These are phyloP conservation scores for Dryobotodes eremita DNA, from an alignment of 2,888 invertebrate species.

Conservation along the genomic window DNA sequence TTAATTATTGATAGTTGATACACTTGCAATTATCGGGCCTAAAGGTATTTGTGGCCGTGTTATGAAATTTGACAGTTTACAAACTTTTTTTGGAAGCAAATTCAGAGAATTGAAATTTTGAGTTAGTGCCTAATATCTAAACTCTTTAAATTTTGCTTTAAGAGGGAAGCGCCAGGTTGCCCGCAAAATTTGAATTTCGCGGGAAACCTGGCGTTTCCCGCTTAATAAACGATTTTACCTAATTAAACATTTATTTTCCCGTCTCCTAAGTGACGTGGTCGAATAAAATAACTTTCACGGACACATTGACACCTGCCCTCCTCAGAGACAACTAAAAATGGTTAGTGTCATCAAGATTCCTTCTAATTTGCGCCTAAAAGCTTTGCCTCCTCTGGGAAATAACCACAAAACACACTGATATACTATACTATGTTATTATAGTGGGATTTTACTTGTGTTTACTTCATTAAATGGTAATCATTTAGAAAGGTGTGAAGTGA, in stretches of 20 bases:
- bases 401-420: conserved; percentile 54
- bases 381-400: conserved; percentile 64
- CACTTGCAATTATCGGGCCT: not conserved
- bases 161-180: no score
- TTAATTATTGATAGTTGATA: conserved; percentile 39
- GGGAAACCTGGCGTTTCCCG: no score
- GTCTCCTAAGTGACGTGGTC: not conserved
- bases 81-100: no score
- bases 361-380: conserved; percentile 65
- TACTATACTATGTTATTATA: conserved; percentile 21
- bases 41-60: not conserved
- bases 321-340: conserved; percentile 51
- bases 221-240: no score
- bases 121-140: not conserved
- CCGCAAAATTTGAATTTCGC: no score
- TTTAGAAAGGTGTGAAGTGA: conserved; percentile 53
- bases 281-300: conserved; percentile 13
- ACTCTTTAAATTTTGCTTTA: not conserved
- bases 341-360: conserved; percentile 56
- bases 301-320: conserved; percentile 39
- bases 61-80: no score
- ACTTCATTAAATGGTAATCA: conserved; percentile 48
- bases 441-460: conserved; percentile 28
- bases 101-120: not conserved
- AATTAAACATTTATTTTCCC: not conserved